Conservation (phyloP, 2,888 invertebrate genomes). For the Conchocele bisecta region DNA sequence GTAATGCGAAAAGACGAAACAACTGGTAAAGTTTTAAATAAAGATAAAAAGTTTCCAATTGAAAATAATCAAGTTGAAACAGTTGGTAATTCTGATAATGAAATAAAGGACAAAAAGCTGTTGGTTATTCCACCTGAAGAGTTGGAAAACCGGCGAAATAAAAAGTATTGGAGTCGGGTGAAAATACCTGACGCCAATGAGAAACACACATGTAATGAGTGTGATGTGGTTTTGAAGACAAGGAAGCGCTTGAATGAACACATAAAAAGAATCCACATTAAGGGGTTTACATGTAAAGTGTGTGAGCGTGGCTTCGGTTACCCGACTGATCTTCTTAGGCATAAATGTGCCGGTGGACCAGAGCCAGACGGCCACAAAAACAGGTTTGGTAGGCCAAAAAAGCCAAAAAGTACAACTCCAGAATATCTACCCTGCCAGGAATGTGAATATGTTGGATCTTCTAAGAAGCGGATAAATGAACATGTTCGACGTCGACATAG, state of each 20-base stretch:
- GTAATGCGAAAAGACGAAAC: background rate
- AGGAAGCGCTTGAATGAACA: slow-evolving; percentile 51
- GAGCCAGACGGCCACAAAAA: slow-evolving; percentile 17
- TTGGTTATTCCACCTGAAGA: too few species aligned
- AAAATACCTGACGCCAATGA: slow-evolving; percentile 36
- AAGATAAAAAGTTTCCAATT: background rate
- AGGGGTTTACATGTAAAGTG: slow-evolving; percentile 44
- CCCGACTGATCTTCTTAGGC: slow-evolving; percentile 52
- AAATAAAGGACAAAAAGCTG: background rate
- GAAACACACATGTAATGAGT: slow-evolving; percentile 38
- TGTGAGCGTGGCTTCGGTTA: slow-evolving; percentile 52
- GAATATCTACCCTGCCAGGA: slow-evolving; percentile 50
- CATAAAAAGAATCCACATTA: slow-evolving; percentile 44
- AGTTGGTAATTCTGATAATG: background rate
- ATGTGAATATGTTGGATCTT: slow-evolving; percentile 63
- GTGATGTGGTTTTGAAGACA: slow-evolving; percentile 46
- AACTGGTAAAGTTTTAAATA: background rate
- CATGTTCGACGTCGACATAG: slow-evolving; percentile 67
- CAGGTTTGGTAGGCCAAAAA: slow-evolving; percentile 26
- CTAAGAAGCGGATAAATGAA: slow-evolving; percentile 56
- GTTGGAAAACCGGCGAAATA: too few species aligned
- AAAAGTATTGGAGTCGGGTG: slow-evolving; percentile 44
- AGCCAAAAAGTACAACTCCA: background rate
- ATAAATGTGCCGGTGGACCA: slow-evolving; percentile 35
- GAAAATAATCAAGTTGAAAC: background rate